A percentile compares a stretch with the other conserved stretches of the same genome.
These are phyloP conservation scores for Stenotaenia linearis DNA, from an alignment of 2,888 invertebrate species.

Conservation along the genomic window DNA sequence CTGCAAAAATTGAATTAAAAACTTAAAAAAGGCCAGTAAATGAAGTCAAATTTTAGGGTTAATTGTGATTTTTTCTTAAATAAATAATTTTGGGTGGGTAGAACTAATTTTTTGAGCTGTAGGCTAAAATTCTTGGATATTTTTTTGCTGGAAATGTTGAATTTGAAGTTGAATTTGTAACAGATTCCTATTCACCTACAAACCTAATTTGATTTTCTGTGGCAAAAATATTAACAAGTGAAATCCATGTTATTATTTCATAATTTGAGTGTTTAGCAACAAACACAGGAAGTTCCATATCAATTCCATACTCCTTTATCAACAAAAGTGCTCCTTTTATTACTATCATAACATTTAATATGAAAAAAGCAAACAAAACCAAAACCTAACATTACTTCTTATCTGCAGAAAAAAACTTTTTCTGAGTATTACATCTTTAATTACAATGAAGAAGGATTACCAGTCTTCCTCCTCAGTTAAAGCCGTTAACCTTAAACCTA, in stretches of 20 bases:
- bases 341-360: no score
- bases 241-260: not conserved
- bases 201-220: not conserved
- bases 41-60: not conserved
- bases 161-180: not conserved
- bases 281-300: not conserved
- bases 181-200: not conserved
- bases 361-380: no score
- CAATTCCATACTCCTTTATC: not conserved
- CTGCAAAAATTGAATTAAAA: not conserved
- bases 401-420: not conserved
- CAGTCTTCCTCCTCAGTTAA: not conserved
- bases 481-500: conserved; percentile 9
- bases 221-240: not conserved
- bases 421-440: not conserved
- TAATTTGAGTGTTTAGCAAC: no score
- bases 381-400: not conserved
- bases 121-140: not conserved
- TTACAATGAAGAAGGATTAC: not conserved
- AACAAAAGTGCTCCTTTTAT: not conserved
- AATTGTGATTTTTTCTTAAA: not conserved
- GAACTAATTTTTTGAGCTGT: not conserved
- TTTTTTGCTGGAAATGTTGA: not conserved
- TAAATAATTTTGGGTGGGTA: conserved; percentile 1
- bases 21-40: not conserved